A percentile compares a stretch with the other conserved stretches of the same genome.
phyloP scores from a whole-genome alignment of 2,888 invertebrate species.

The Ophonus ardosiacus region DNA sequence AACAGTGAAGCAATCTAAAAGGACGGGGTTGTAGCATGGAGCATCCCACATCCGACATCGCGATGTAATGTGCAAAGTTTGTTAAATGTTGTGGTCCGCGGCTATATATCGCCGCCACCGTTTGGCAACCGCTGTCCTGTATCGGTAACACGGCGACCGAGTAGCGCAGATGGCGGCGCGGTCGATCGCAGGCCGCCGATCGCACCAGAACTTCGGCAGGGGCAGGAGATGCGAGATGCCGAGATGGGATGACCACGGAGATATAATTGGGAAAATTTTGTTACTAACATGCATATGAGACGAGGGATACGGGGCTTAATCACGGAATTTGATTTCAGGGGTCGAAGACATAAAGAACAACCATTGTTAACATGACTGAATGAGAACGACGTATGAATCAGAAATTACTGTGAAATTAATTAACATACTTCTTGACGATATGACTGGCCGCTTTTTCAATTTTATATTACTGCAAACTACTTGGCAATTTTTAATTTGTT shows the following conservation, averaged over 20 bases:
- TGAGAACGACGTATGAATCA: not conserved
- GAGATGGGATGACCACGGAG: not conserved
- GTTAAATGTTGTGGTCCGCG: constrained; percentile 58
- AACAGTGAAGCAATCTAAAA: constrained; percentile 45
- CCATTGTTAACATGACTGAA: not conserved
- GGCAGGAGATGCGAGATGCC: not conserved
- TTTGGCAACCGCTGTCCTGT: constrained; percentile 55
- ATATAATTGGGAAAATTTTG: not conserved
- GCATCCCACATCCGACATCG: constrained; percentile 5
- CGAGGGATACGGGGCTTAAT: not conserved
- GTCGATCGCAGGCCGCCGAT: constrained; percentile 31
- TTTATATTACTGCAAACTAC: too few species aligned
- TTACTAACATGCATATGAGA: not conserved
- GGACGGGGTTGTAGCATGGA: not conserved
- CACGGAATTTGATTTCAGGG: not conserved
- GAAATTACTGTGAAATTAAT: not conserved
- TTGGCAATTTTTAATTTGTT: too few species aligned
- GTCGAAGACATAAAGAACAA: not conserved
- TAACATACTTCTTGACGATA: not conserved
- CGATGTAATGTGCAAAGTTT: constrained; percentile 53
- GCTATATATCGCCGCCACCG: constrained; percentile 57
- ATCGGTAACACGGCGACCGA: constrained; percentile 52
- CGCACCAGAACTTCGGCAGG: not conserved
- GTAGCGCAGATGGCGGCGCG: constrained; percentile 38
- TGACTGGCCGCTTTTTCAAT: not conserved